phyloP scores from a whole-genome alignment of 2,113 vertebrate genomes.

The Pandion haliaetus region DNA sequence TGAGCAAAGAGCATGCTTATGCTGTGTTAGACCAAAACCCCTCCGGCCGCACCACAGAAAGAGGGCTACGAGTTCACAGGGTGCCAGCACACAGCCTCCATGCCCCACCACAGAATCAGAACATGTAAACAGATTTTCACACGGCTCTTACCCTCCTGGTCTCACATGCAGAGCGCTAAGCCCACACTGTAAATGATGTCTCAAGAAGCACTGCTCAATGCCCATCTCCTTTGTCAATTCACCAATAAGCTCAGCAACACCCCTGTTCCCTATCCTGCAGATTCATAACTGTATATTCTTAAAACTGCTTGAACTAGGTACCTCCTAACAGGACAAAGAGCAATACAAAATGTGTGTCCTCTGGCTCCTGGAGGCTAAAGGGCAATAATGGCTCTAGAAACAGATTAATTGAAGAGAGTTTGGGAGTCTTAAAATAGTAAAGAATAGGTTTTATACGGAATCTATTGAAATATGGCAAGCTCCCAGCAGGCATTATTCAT shows the following conservation, averaged over 20 bases:
- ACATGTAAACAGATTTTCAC: background rate
- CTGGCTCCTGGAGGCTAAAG: constrained; percentile 6
- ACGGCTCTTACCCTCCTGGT: background rate
- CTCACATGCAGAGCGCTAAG: background rate
- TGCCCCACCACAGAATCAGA: background rate
- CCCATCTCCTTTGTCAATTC: background rate
- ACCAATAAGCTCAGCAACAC: background rate
- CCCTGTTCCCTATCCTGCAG: background rate
- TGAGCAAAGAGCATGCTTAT: background rate
- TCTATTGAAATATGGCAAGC: constrained; percentile 73
- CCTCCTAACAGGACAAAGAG: background rate
- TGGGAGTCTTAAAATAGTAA: constrained; percentile 59
- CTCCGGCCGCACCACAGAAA: background rate
- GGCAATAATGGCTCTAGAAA: constrained; percentile 1
- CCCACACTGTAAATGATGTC: background rate
- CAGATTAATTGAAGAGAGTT: constrained; percentile 31
- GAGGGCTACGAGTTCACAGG: background rate
- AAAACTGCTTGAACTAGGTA: background rate
- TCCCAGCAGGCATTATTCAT: constrained; percentile 78
- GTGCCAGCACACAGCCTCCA: background rate
- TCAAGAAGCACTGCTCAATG: background rate
- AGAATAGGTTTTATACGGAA: constrained; percentile 65
- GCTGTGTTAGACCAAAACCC: background rate
- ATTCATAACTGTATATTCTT: background rate
- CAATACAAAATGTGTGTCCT: background rate